phyloP scores from a whole-genome alignment of 1,140 invertebrate genomes.

The Periplaneta americana region DNA sequence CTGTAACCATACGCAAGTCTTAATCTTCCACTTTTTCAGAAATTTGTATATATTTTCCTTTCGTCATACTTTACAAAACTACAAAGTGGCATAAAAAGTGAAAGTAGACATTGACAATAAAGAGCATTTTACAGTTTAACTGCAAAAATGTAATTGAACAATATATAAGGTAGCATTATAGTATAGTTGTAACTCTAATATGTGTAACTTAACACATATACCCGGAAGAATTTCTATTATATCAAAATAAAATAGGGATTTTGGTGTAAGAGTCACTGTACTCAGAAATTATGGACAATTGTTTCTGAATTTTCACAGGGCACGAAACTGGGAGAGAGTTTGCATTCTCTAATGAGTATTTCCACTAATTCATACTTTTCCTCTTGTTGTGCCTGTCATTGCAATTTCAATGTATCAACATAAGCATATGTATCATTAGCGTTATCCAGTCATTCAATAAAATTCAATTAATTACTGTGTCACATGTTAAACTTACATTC shows the following conservation, averaged over 20 bases:
- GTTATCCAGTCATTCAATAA: not conserved
- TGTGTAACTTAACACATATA: not conserved
- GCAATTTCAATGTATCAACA: not conserved
- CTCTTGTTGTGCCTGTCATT: not conserved
- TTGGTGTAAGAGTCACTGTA: not conserved
- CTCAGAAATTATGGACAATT: not conserved
- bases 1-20: not conserved
- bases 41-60: not conserved
- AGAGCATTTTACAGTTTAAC: not conserved
- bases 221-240: not conserved
- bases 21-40: not conserved
- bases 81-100: not conserved
- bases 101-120: not conserved
- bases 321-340: not conserved
- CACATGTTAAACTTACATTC: not conserved
- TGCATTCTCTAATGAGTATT: not conserved
- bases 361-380: not conserved
- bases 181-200: not conserved
- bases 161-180: not conserved
- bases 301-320: not conserved
- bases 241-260: not conserved
- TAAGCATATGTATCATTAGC: not conserved
- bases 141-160: not conserved
- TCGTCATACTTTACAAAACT: not conserved
- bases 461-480: not conserved